These are phyloP conservation scores for Encarsia formosa DNA, from an alignment of 2,888 invertebrate genomes.

Conservation along the genomic window DNA sequence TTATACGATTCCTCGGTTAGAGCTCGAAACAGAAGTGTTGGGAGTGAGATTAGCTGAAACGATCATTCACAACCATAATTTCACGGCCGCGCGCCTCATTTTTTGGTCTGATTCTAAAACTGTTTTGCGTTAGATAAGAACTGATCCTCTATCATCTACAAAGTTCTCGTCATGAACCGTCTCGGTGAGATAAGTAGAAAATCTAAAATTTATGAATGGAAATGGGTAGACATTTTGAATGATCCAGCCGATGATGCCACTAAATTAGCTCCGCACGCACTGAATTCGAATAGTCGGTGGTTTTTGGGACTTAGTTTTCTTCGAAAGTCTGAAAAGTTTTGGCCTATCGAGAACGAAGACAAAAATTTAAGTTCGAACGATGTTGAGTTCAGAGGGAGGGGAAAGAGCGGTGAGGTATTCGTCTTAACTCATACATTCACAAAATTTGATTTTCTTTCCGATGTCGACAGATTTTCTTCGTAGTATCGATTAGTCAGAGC, in stretches of 20 bases:
- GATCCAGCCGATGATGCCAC: background rate
- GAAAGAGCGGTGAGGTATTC: too few relatives aligned
- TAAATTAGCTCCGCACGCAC: background rate
- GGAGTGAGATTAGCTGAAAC: conserved; percentile 8
- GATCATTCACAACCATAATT: conserved; percentile 7
- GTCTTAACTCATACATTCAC: too few relatives aligned
- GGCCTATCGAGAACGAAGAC: background rate
- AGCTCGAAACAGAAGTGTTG: conserved; percentile 20
- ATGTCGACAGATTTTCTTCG: background rate
- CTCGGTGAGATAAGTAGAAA: background rate
- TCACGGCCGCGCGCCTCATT: background rate
- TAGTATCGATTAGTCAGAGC: background rate
- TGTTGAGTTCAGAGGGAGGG: too few relatives aligned
- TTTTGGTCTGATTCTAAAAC: conserved; percentile 20
- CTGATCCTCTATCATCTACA: background rate
- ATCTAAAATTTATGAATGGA: background rate
- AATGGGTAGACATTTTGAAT: background rate
- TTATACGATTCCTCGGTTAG: conserved; percentile 23
- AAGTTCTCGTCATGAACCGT: background rate
- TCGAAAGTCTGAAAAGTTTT: background rate
- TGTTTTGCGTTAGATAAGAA: conserved; percentile 21
- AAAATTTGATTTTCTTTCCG: too few relatives aligned
- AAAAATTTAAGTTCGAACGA: background rate
- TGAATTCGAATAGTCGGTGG: background rate
- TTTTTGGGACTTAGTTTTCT: background rate